Percentiles rank a stretch among this genome's conserved stretches.
Conservation (phyloP, 2,797 vertebrate species). For the Tapera naevia region DNA sequence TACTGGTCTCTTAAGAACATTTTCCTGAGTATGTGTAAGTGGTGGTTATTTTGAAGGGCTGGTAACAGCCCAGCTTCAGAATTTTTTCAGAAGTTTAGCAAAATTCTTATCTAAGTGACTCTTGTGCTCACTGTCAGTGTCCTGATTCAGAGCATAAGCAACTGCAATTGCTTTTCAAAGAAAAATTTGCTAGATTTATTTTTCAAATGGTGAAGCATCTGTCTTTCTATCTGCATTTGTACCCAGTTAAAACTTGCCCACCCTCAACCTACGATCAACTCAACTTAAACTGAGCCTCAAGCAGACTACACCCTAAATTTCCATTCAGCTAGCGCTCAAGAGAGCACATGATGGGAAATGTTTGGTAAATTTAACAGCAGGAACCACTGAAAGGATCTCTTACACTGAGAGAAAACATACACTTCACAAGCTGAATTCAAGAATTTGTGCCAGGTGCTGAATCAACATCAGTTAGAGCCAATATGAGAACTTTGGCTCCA, state of each 20-base stretch:
- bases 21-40: background rate
- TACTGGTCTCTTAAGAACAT: background rate
- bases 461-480: background rate
- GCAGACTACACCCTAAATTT: background rate
- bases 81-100: background rate
- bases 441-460: background rate
- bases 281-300: background rate
- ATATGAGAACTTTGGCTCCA: background rate
- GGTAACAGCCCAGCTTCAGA: background rate
- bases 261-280: background rate
- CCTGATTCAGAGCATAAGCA: background rate
- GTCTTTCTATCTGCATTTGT: background rate
- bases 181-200: background rate
- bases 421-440: background rate
- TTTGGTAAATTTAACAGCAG: background rate
- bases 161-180: background rate
- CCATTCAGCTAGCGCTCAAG: background rate
- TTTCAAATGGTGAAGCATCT: background rate
- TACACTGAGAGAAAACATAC: background rate
- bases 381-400: background rate
- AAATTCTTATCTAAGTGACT: background rate
- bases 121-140: background rate
- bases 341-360: background rate
- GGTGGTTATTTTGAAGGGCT: background rate
- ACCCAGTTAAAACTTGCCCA: background rate